Conservation (phyloP, 2,113 vertebrate genomes). For the Apteryx mantelli region DNA sequence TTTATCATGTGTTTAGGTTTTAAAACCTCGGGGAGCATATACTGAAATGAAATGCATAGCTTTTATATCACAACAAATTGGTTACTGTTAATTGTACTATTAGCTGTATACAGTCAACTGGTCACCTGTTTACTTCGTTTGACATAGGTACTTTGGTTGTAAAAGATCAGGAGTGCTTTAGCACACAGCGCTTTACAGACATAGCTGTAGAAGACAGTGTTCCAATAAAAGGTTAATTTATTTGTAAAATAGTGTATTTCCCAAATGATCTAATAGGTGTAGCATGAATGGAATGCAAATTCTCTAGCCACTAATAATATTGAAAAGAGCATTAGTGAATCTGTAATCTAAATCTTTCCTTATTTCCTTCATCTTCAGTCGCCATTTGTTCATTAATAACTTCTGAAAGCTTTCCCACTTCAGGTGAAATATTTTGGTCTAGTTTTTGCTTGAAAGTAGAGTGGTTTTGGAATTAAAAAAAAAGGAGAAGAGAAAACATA, state of each 20-base stretch:
- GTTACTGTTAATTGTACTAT: conserved; percentile 5
- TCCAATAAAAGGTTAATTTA: not conserved
- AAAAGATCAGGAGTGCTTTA: not conserved
- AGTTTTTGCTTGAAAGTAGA: not conserved
- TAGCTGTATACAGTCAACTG: not conserved
- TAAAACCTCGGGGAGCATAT: not conserved
- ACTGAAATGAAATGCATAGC: not conserved
- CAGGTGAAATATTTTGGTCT: not conserved
- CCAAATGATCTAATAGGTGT: not conserved
- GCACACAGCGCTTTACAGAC: not conserved
- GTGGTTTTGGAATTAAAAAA: not conserved
- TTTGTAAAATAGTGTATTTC: not conserved
- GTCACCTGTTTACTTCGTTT: not conserved
- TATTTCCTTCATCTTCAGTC: not conserved
- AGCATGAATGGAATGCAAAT: not conserved
- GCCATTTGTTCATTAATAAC: not conserved
- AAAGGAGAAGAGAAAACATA: not conserved
- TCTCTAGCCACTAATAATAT: not conserved
- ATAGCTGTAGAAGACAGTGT: not conserved
- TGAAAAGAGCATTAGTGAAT: not conserved
- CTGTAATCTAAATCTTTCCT: not conserved
- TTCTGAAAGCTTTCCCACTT: not conserved
- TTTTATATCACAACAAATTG: not conserved
- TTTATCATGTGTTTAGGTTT: not conserved
- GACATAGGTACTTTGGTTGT: not conserved